A percentile compares a stretch with the other conserved stretches of the same genome.
Evolutionary conservation across 2,888 invertebrate species (phyloP).

Genomic region (Diadegma fenestrale): DNA sequence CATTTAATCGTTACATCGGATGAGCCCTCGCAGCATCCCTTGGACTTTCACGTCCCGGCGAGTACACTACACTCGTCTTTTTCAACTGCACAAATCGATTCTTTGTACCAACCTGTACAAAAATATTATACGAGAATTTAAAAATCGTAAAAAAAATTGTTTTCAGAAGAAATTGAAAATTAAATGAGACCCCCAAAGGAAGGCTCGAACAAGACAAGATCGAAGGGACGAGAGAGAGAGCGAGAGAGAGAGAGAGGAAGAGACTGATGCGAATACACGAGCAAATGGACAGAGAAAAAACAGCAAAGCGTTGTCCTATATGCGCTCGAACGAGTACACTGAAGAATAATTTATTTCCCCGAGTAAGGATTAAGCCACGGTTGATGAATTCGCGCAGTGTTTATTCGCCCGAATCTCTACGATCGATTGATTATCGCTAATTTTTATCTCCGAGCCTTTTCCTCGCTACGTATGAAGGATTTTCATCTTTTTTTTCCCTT

Average conservation of each 20-base stretch:
- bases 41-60: slow-evolving; percentile 16
- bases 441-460: slow-evolving; percentile 62
- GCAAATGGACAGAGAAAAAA: background rate
- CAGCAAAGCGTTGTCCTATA: slow-evolving; percentile 40
- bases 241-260: slow-evolving; percentile 8
- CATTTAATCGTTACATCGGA: slow-evolving; percentile 55
- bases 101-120: slow-evolving; percentile 62
- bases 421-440: slow-evolving; percentile 75
- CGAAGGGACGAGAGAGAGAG: slow-evolving; percentile 37
- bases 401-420: slow-evolving; percentile 55
- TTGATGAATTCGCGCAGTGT: slow-evolving; percentile 77
- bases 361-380: slow-evolving; percentile 75
- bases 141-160: slow-evolving; percentile 80
- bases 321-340: slow-evolving; percentile 40
- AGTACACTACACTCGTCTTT: background rate
- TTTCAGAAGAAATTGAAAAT: slow-evolving; percentile 67
- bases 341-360: slow-evolving; percentile 77
- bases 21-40: slow-evolving; percentile 54
- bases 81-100: background rate
- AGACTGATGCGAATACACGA: slow-evolving; percentile 3
- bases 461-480: slow-evolving; percentile 25
- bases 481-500: slow-evolving; percentile 45
- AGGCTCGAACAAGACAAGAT: background rate
- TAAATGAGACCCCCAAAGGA: slow-evolving; percentile 33
- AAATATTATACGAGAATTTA: slow-evolving; percentile 72